A percentile compares a stretch with the other conserved stretches of the same genome.
Conservation (phyloP, 2,113 vertebrate genomes). For the Ictidomys tridecemlineatus region DNA sequence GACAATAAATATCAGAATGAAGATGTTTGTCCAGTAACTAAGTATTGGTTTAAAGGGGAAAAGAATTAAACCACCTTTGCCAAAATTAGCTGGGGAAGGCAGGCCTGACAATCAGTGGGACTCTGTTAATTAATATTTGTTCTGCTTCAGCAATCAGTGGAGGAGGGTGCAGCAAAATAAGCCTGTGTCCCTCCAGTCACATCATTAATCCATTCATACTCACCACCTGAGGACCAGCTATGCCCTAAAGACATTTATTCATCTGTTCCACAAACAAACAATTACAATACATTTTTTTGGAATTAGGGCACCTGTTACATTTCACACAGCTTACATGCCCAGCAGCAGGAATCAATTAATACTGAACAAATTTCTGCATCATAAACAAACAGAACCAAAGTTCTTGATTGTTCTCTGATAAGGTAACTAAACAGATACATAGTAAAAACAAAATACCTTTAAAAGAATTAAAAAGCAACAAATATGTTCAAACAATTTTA, state of each 20-base stretch:
- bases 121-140: constrained; percentile 87
- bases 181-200: constrained; percentile 78
- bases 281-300: constrained; percentile 87
- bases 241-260: constrained; percentile 87
- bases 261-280: constrained; percentile 88
- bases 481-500: constrained; percentile 37
- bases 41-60: constrained; percentile 52
- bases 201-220: constrained; percentile 86
- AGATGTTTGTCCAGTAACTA: constrained; percentile 61
- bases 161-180: constrained; percentile 83
- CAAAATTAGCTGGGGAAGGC: constrained; percentile 76
- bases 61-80: constrained; percentile 49
- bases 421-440: constrained; percentile 61
- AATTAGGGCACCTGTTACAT: constrained; percentile 88
- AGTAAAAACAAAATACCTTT: constrained; percentile 57
- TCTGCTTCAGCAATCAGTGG: constrained; percentile 82
- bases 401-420: constrained; percentile 79
- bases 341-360: constrained; percentile 87
- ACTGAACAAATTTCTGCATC: constrained; percentile 83
- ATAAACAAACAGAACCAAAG: constrained; percentile 74
- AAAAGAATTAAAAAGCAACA: constrained; percentile 40
- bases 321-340: constrained; percentile 78
- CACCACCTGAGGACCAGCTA: constrained; percentile 85
- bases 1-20: constrained; percentile 44
- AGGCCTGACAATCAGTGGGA: constrained; percentile 77